Percentiles rank a stretch among this genome's conserved stretches.
Conservation (phyloP, 1,140 invertebrate genomes). For the Rhopalosiphum padi region DNA sequence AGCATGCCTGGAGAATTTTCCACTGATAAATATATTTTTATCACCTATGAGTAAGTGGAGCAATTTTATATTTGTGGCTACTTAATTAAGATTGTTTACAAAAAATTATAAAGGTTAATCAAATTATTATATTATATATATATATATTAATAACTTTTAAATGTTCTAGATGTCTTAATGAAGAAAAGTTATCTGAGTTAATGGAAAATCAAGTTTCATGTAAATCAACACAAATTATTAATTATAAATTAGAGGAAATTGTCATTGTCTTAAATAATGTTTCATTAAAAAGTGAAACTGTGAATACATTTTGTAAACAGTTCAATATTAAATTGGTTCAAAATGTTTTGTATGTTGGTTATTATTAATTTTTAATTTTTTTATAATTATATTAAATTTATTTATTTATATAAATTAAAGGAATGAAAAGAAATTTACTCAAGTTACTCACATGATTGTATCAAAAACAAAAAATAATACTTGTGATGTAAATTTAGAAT, state of each 20-base stretch:
- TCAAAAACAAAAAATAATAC: neutral
- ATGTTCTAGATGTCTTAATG: constrained; percentile 23
- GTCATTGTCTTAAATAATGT: neutral
- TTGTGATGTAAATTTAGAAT: constrained; percentile 38
- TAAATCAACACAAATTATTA: neutral
- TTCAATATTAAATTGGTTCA: constrained; percentile 41
- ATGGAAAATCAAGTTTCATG: neutral
- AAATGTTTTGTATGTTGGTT: constrained; percentile 8
- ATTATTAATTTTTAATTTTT: neutral
- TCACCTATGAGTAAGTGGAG: too few relatives aligned
- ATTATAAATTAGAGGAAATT: neutral
- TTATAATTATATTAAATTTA: neutral
- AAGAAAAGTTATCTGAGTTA: neutral
- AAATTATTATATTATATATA: neutral
- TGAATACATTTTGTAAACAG: constrained; percentile 36
- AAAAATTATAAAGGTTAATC: neutral
- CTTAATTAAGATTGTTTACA: neutral
- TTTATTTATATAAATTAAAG: neutral
- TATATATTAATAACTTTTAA: neutral
- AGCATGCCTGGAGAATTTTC: too few relatives aligned
- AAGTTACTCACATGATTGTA: constrained; percentile 33
- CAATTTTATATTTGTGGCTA: neutral
- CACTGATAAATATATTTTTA: too few relatives aligned
- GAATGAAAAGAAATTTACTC: neutral
- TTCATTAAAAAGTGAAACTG: neutral